phyloP scores from a whole-genome alignment of 2,888 invertebrate genomes.

The Drosophila dives region DNA sequence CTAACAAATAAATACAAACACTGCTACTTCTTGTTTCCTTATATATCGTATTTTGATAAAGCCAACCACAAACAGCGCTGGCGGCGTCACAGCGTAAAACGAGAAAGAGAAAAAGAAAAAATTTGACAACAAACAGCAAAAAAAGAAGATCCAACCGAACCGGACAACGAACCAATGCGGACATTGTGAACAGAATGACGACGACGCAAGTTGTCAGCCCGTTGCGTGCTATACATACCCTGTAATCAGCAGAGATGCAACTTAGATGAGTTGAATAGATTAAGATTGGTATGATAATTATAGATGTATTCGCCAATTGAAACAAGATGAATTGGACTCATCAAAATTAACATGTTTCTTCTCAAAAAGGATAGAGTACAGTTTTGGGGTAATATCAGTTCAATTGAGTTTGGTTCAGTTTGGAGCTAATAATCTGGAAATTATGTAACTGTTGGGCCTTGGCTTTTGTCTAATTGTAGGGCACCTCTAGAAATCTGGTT shows the following conservation, averaged over 20 bases:
- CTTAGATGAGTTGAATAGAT: not conserved
- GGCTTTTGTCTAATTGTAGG: slow-evolving; percentile 23
- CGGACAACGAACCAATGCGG: slow-evolving; percentile 65
- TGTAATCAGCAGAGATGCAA: not conserved
- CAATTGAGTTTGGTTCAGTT: not conserved
- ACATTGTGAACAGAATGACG: slow-evolving; percentile 38
- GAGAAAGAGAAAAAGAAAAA: slow-evolving; percentile 18
- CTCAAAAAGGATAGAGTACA: not conserved
- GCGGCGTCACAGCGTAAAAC: slow-evolving; percentile 43
- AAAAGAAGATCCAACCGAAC: slow-evolving; percentile 63
- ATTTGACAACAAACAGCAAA: slow-evolving; percentile 18
- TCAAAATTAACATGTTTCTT: too few relatives aligned
- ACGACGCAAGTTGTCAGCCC: slow-evolving; percentile 44
- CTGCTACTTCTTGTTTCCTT: slow-evolving; percentile 82
- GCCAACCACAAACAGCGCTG: slow-evolving; percentile 33
- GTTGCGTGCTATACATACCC: slow-evolving; percentile 31
- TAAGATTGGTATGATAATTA: not conserved
- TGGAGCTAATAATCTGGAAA: slow-evolving; percentile 13
- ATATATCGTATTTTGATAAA: slow-evolving; percentile 78
- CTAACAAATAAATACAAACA: slow-evolving; percentile 82
- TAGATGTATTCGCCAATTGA: not conserved
- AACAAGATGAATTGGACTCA: not conserved
- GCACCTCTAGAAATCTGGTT: slow-evolving; percentile 36
- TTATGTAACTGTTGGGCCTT: slow-evolving; percentile 46
- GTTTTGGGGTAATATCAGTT: slow-evolving; percentile 27